Base-by-base conservation (phyloP, 2,797 vertebrate genomes). In the Uromys caudimaculatus region DNA sequence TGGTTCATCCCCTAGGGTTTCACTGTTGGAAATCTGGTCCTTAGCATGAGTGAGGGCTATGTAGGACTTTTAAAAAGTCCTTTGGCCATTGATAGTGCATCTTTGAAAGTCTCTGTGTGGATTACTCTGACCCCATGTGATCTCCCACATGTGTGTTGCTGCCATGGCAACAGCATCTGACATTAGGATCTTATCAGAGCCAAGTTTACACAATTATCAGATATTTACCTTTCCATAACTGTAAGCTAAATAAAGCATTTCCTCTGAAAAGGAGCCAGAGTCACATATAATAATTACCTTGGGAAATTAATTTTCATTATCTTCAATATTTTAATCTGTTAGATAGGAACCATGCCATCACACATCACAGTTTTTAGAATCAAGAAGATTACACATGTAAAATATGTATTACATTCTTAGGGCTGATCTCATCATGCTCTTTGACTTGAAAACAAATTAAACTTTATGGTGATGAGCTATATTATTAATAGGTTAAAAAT, bases 371-470 rank as follows among this genome's bases (percentile, higher is more conserved):
- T 90, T 92, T 88, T 32, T 12, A 19, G 56, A 19, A 69, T 90
- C 82, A 95, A 62, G 56, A 44, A 69, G 9, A 88, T 50, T 21
- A 62, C 19, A 77, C 54, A 71, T 77, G 6, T 41, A 73, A 92
- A 86, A 27, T 76, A 12, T 35, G 4, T 77, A 47, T 6, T 4
- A 47, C 19, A 56, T 78, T 17, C 12, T 62, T 89, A 75, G 27
- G 67, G 32, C 16, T 58, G 38, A 77, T 10, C 11, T 95, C 24
- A 93, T 67, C 83, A 94, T 54, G 58, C 71, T 73, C 3, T 60
- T 89, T 93, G 67, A 83, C 41, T 44, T 93, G n/a, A 52, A 96
- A 93, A 86, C 41, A 79, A 79, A 85, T 73, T 77, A 0, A 60
- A 88, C 35, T 21, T 92, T 87, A 69, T 79, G 27, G 50, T 64